A percentile compares a stretch with the other conserved stretches of the same genome.
phyloP scores from a whole-genome alignment of 30 jellyfish, hydroid and myxozoan genomes.

The Sanderia malayensis region DNA sequence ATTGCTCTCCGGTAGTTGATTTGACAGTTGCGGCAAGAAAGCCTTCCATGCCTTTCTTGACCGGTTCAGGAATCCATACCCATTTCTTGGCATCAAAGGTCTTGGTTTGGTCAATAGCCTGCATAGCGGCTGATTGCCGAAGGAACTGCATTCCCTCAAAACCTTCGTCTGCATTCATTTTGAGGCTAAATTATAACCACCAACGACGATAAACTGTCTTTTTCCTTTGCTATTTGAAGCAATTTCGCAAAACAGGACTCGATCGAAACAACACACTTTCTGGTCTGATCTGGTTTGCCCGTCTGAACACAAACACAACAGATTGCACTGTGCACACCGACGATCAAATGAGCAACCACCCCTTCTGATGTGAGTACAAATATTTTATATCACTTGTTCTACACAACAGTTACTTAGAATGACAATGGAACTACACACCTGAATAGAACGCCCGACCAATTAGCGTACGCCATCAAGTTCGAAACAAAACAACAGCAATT shows the following conservation, averaged over 20 bases:
- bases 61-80: conserved; percentile 95
- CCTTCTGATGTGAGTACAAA: conserved; percentile 37
- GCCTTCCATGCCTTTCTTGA: conserved; percentile 69
- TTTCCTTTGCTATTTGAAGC: too few species aligned
- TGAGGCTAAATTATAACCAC: conserved; percentile 25
- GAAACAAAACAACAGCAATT: conserved; percentile 64
- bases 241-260: conserved; percentile 15
- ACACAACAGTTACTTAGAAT: conserved; percentile 76
- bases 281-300: conserved; percentile 61
- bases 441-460: conserved; percentile 62
- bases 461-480: conserved; percentile 70
- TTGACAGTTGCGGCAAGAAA: conserved; percentile 74
- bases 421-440: conserved; percentile 68
- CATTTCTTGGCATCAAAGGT: conserved; percentile 94
- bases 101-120: conserved; percentile 88
- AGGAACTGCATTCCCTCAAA: conserved; percentile 81
- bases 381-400: conserved; percentile 61
- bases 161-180: conserved; percentile 6
- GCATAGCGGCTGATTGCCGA: conserved; percentile 83
- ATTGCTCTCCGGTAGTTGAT: conserved; percentile 77
- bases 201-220: too few species aligned
- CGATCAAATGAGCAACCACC: conserved; percentile 81
- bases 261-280: conserved; percentile 5
- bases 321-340: conserved; percentile 64
- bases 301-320: conserved; percentile 59